phyloP scores from a whole-genome alignment of 2,113 vertebrate genomes.

The Onychorhynchus coronatus region DNA sequence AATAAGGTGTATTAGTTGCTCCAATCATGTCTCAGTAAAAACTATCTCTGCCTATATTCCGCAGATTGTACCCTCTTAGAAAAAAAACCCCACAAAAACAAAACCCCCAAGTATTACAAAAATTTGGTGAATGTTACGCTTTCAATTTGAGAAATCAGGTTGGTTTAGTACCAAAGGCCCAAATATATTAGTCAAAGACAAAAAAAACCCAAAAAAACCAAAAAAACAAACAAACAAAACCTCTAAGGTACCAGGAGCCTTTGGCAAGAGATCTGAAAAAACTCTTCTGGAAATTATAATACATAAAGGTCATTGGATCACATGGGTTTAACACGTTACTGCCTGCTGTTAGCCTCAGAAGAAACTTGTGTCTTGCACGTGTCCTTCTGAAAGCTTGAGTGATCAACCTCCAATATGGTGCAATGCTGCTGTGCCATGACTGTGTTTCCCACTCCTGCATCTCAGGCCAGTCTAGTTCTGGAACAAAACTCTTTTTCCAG shows the following conservation, averaged over 20 bases:
- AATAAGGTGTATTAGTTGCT: not conserved
- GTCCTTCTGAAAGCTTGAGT: not conserved
- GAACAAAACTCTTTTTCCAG: not conserved
- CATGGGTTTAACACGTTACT: not conserved
- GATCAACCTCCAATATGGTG: not conserved
- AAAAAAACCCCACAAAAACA: not conserved
- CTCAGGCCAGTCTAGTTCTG: not conserved
- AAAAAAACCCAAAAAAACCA: not conserved
- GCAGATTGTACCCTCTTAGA: not conserved
- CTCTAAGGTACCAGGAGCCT: not conserved
- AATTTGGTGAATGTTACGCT: not conserved
- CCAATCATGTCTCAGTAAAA: not conserved
- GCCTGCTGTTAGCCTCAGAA: not conserved
- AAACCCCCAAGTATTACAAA: not conserved
- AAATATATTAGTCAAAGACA: not conserved
- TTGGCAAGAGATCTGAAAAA: not conserved
- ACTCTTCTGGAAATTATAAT: not conserved
- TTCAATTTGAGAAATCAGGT: not conserved
- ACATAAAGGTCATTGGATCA: not conserved
- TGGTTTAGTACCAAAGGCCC: not conserved
- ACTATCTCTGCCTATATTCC: not conserved
- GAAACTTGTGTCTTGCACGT: not conserved
- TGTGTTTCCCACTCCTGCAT: not conserved
- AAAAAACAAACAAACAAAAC: too few relatives aligned
- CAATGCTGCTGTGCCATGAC: not conserved